Conservation (phyloP, 2,888 invertebrate species). For the Melanchra persicariae region DNA sequence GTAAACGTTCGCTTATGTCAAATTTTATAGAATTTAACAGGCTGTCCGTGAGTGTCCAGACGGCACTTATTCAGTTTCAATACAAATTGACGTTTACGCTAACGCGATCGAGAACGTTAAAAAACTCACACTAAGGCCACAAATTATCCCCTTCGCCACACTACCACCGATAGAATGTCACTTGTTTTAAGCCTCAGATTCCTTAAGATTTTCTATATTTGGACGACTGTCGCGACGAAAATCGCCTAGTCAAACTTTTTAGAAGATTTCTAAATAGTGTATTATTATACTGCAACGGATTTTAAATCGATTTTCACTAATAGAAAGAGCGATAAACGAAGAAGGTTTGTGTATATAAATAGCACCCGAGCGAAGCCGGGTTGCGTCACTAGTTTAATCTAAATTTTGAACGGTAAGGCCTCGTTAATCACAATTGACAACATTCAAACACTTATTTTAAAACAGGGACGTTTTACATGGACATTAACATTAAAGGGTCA, state of each 20-base stretch:
- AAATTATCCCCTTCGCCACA: too few species aligned
- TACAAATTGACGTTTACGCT: too few species aligned
- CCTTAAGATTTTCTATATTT: neutral
- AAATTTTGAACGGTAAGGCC: constrained; percentile 49
- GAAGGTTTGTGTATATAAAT: neutral
- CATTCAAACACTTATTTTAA: constrained; percentile 35
- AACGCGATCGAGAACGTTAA: too few species aligned
- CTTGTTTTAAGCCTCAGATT: too few species aligned
- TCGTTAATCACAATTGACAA: constrained; percentile 53
- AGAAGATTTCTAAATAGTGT: neutral
- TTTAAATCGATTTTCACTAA: neutral
- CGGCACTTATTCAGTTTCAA: too few species aligned
- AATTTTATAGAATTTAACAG: too few species aligned
- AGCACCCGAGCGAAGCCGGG: neutral
- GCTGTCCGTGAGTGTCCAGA: too few species aligned
- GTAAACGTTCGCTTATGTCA: too few species aligned
- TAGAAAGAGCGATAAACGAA: neutral
- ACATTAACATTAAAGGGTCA: neutral
- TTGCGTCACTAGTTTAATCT: constrained; percentile 10
- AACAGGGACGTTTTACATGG: constrained; percentile 10
- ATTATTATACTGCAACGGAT: neutral
- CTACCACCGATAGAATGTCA: too few species aligned
- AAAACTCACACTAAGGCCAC: too few species aligned
- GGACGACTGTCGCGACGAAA: neutral
- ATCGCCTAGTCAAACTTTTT: neutral